These are phyloP conservation scores for Calypte anna DNA, from an alignment of 2,113 vertebrate species.

Conservation along the genomic window DNA sequence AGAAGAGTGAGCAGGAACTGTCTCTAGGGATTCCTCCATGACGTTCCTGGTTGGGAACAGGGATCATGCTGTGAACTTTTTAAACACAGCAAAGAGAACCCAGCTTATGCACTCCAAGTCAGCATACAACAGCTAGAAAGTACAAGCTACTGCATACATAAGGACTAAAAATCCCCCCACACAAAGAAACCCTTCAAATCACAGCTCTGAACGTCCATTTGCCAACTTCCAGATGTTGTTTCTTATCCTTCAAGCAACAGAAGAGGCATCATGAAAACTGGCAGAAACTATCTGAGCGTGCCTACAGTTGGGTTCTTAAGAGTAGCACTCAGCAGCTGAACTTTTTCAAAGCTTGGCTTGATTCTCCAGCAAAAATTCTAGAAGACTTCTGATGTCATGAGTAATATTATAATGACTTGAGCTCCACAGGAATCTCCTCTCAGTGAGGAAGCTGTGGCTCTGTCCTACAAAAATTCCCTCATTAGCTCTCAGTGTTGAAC, in stretches of 20 bases:
- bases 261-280: background rate
- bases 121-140: fast-evolving
- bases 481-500: background rate
- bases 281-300: too few species aligned
- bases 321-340: background rate
- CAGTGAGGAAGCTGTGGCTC: background rate
- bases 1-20: background rate
- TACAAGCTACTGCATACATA: fast-evolving
- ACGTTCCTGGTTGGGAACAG: background rate
- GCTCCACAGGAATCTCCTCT: background rate
- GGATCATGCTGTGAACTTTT: background rate
- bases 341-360: background rate
- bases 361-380: background rate
- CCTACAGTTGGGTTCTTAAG: background rate
- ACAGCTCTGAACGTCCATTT: background rate
- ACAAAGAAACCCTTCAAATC: background rate
- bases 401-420: background rate
- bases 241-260: background rate
- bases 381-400: background rate
- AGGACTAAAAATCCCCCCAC: background rate
- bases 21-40: background rate
- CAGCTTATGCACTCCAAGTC: background rate
- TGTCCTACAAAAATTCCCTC: background rate
- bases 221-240: background rate
- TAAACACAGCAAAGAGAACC: background rate